Conservation (phyloP, 2,888 invertebrate species). For the Ophion ellenae region DNA sequence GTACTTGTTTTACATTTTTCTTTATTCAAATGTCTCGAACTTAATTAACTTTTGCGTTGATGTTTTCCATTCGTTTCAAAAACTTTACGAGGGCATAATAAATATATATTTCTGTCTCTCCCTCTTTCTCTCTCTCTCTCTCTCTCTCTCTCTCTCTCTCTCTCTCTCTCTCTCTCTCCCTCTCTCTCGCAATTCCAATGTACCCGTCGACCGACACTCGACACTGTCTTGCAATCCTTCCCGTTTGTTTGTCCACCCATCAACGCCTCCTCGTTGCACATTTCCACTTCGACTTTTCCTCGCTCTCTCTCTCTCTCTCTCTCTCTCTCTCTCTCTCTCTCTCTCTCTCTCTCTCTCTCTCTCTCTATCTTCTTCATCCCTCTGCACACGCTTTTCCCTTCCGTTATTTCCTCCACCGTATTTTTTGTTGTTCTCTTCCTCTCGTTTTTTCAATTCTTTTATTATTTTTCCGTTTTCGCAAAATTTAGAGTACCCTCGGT, state of each 20-base stretch:
- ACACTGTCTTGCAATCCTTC: slow-evolving; percentile 32
- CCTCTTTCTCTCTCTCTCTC: slow-evolving; percentile 14
- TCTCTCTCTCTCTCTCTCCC: slow-evolving; percentile 5
- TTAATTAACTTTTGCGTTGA: too few species aligned
- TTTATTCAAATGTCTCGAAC: too few species aligned
- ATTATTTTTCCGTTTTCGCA: background rate
- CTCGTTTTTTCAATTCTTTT: too few species aligned
- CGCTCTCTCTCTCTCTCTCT: background rate
- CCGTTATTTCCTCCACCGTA: too few species aligned
- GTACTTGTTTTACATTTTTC: too few species aligned
- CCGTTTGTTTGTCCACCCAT: slow-evolving; percentile 37
- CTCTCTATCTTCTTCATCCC: too few species aligned
- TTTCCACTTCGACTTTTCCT: slow-evolving; percentile 18
- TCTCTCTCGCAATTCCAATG: slow-evolving; percentile 9
- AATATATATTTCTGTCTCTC: background rate
- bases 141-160: slow-evolving; percentile 8
- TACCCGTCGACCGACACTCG: slow-evolving; percentile 36
- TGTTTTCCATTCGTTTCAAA: too few species aligned
- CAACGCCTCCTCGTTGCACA: background rate
- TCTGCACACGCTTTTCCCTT: too few species aligned
- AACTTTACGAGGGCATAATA: too few species aligned
- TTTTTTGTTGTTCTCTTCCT: too few species aligned
- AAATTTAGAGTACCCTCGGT: slow-evolving; percentile 18
- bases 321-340: background rate
- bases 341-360: background rate